A percentile compares a stretch with the other conserved stretches of the same genome.
Conservation (phyloP, 2,888 invertebrate species). For the Drosophila merina region DNA sequence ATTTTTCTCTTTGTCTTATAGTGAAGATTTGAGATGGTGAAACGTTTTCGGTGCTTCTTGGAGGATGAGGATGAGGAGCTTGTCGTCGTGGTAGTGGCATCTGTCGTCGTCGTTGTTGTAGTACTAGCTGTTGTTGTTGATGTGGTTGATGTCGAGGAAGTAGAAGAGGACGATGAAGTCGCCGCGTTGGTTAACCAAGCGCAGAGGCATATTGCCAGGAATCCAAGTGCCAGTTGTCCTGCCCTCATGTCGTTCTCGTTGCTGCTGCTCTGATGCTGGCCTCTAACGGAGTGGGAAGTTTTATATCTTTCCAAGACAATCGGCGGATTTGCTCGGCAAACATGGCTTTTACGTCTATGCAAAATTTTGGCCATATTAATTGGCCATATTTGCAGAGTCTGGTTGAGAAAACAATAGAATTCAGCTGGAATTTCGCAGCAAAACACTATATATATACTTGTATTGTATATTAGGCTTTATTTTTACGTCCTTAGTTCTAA, state of each 20-base stretch:
- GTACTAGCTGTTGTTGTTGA: constrained; percentile 11
- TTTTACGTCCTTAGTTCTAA: constrained; percentile 57
- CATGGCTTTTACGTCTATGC: constrained; percentile 31
- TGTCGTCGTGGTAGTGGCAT: constrained; percentile 7
- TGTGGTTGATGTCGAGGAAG: not conserved
- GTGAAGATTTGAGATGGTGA: constrained; percentile 1
- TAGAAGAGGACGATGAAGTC: not conserved
- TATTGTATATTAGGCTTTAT: constrained; percentile 34
- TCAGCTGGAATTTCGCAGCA: constrained; percentile 23
- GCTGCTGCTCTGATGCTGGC: constrained; percentile 11
- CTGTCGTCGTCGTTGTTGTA: not conserved
- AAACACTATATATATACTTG: constrained; percentile 30
- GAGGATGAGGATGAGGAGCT: not conserved
- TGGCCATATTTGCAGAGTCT: constrained; percentile 39
- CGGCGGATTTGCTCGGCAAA: constrained; percentile 19
- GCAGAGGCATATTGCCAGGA: constrained; percentile 19
- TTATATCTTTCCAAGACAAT: constrained; percentile 40
- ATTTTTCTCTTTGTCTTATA: not conserved
- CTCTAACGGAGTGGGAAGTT: constrained; percentile 9
- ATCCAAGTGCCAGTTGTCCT: constrained; percentile 11
- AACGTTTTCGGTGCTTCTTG: constrained; percentile 1
- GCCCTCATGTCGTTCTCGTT: constrained; percentile 24
- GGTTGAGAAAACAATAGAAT: constrained; percentile 23
- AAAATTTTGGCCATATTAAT: constrained; percentile 33
- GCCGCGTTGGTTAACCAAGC: constrained; percentile 27